Evolutionary conservation across 2,888 invertebrate species (phyloP), one percentile per base, ranked within the genome.

Genomic region (Cordilura impudica): DNA sequence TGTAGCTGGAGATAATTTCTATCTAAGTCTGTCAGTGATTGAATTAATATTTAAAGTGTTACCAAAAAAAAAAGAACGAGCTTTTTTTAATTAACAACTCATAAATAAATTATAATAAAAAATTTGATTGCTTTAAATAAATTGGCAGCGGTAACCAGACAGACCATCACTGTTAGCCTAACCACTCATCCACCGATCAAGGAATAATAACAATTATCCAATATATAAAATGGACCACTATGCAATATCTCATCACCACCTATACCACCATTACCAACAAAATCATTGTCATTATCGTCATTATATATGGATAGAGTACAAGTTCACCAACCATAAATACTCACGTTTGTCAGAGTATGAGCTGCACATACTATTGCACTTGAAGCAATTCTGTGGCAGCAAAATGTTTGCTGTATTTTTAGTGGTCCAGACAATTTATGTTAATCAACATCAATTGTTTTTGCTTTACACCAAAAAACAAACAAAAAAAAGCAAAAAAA

Each of bases 361-460:
- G 26, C 26, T 6, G 26, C 10, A n/a, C 35, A 39, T n/a, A n/a
- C 35, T n/a, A 39, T n/a, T 39, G n/a, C 12, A 39, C n/a, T n/a
- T 39, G 3, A 39, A 39, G 5, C 29, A 21, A 31, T 49, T 45
- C 23, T 53, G 21, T 5, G 63, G 43, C 31, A 47, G 8, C 56
- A 66, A 60, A 71, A 31, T 45, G 75, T 76, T 71, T 58, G 56
- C 51, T 69, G 60, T 66, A 66, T 74, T 70, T n/a, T 65, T 66
- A 74, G 84, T 80, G 84, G 84, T 84, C 83, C 83, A 84, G 84
- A 84, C 84, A 82, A 83, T 84, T 83, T 84, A 83, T 83, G 83
- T 81, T 84, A 83, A 83, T 84, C 83, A 83, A 82, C 82, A 74
- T 82, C 81, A 82, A 83, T 83, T 83, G 83, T 78, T 81, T 80